A percentile compares a stretch with the other conserved stretches of the same genome.
These are phyloP conservation scores for Agrotis segetum DNA, from an alignment of 2,888 invertebrate genomes.

Conservation along the genomic window DNA sequence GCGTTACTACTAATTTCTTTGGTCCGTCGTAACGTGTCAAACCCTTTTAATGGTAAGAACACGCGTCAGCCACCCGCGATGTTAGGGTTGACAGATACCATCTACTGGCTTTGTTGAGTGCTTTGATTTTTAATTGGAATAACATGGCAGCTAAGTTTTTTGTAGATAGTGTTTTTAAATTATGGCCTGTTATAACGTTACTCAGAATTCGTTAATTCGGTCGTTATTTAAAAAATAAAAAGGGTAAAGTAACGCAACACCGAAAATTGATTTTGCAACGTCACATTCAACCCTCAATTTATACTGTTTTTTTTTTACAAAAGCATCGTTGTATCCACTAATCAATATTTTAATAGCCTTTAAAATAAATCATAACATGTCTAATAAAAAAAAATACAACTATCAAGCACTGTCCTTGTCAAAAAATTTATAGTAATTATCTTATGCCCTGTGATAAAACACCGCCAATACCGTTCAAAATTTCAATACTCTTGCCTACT, in stretches of 20 bases:
- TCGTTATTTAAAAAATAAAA: too few species aligned
- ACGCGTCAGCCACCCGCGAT: constrained; percentile 79
- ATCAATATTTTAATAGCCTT: too few species aligned
- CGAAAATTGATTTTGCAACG: too few species aligned
- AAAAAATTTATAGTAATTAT: constrained; percentile 3
- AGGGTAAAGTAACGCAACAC: too few species aligned
- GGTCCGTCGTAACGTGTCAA: constrained; percentile 81
- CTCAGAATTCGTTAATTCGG: too few species aligned
- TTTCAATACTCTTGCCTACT: constrained; percentile 32
- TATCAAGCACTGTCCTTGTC: not conserved
- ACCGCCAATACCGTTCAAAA: constrained; percentile 18
- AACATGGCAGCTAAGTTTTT: not conserved
- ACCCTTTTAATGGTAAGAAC: constrained; percentile 81
- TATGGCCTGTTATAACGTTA: not conserved
- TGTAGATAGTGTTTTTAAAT: not conserved
- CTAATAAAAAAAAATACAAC: not conserved
- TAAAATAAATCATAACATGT: too few species aligned
- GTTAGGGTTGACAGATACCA: constrained; percentile 65
- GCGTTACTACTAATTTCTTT: constrained; percentile 80
- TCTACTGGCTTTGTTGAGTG: constrained; percentile 26
- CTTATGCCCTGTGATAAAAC: constrained; percentile 14
- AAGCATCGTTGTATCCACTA: too few species aligned
- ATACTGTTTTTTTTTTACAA: too few species aligned
- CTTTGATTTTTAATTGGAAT: constrained; percentile 29
- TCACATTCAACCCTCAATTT: too few species aligned